These are phyloP conservation scores for Ceyx erithaca DNA, from an alignment of 2,797 vertebrate species.

Conservation along the genomic window DNA sequence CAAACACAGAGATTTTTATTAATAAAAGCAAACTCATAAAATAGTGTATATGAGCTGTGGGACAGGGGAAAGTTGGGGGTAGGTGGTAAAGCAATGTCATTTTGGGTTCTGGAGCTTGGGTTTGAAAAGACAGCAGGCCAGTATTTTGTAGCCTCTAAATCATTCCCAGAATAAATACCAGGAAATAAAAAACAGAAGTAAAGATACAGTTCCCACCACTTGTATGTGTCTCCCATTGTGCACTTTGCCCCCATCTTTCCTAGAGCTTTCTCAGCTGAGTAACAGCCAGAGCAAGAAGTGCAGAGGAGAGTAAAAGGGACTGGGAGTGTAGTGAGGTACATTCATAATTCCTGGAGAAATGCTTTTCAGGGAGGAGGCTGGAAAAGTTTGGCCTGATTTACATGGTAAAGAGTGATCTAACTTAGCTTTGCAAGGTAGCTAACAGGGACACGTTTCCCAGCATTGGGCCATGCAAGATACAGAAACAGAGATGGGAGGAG, in stretches of 20 bases:
- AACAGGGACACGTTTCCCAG: slow-evolving; percentile 27
- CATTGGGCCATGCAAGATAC: not conserved
- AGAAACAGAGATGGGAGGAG: not conserved
- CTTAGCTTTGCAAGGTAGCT: not conserved
- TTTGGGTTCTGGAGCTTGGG: not conserved
- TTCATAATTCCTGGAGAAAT: not conserved
- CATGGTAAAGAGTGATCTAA: not conserved
- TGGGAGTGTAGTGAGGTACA: not conserved
- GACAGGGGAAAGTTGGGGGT: not conserved
- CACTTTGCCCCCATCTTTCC: not conserved
- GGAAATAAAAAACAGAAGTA: not conserved
- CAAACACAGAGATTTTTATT: not conserved
- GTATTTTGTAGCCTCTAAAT: not conserved
- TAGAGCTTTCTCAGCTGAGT: not conserved
- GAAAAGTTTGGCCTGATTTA: not conserved
- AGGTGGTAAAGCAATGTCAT: not conserved
- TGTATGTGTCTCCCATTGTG: not conserved
- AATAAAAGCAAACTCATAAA: not conserved
- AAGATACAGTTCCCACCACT: not conserved
- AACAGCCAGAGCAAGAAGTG: not conserved
- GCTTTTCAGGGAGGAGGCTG: not conserved
- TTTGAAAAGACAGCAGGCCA: not conserved
- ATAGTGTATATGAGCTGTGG: not conserved
- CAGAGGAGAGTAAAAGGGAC: not conserved
- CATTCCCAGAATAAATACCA: not conserved